Evolutionary conservation across 2,888 invertebrate species (phyloP), one percentile per base, ranked within the genome.

Genomic region (Kuschelorhynchus macadamiae): DNA sequence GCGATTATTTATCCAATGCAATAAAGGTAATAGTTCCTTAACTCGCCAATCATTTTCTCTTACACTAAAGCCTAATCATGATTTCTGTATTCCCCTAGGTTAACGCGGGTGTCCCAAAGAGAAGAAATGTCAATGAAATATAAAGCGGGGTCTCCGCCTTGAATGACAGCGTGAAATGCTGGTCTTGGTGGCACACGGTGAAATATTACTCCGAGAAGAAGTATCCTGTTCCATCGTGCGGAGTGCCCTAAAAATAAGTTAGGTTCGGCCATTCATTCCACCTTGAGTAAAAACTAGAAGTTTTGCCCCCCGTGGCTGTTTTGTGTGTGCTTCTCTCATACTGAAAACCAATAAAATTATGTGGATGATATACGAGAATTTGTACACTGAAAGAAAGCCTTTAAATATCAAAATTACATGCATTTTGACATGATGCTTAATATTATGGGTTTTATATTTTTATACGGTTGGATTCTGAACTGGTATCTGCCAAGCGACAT

Each of bases 231-330:
- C 81, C 79, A 76, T 49, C 56, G 66, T 36, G 78, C 78, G 80
- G 80, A 80, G 80, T 80, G 76, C 78, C 63, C 57, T 16, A 52
- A 79, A 82, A 82, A 82, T 81, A 80, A 81, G 79, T 80, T 79
- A 80, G 79, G 78, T 78, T 77, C 71, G 75, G 74, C 80, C 82
- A 82, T 82, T 82, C 82, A 82, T 78, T 75, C 77, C 73, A 72
- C 76, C 79, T 79, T 80, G 79, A 81, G 82, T 82, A 82, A 83
- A 83, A 82, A 82, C 82, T 82, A 79, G 83, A 78, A 83, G 82
- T 82, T 81, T 76, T 76, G 75, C 81, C 81, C 81, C 83, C 83
- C 75, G 78, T 74, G 73, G 83, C 57, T 80, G 78, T 74, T 79
- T 83, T 82, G 81, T 82, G 74, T 50, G 41, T 49, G 12, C 47